phyloP scores from a whole-genome alignment of 2,888 invertebrate species.

The Adineta ricciae region DNA sequence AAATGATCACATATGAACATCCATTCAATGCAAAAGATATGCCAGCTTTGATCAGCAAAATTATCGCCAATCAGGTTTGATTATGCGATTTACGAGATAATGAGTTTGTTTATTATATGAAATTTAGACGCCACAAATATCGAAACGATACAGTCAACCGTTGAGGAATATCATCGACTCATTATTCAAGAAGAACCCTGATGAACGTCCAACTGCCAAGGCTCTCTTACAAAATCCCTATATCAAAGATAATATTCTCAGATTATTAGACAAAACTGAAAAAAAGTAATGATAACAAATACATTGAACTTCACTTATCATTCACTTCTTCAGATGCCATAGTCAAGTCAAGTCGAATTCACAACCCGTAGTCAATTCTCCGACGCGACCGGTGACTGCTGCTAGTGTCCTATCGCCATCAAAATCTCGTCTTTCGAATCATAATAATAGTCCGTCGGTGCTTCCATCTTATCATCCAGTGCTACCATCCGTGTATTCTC shows the following conservation, averaged over 20 bases:
- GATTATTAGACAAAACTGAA: constrained; percentile 31
- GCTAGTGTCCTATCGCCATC: not conserved
- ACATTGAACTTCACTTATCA: not conserved
- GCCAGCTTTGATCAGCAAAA: constrained; percentile 51
- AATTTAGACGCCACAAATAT: constrained; percentile 49
- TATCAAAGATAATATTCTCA: constrained; percentile 27
- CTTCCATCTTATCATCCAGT: not conserved
- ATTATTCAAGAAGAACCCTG: constrained; percentile 50
- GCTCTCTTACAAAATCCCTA: constrained; percentile 42
- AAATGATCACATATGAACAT: constrained; percentile 51
- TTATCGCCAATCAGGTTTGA: constrained; percentile 48
- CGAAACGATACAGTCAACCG: constrained; percentile 47
- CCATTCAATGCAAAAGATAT: constrained; percentile 52
- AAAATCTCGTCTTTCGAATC: not conserved
- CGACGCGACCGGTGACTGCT: not conserved
- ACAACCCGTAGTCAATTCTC: not conserved
- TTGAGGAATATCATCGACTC: constrained; percentile 44
- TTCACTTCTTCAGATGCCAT: not conserved
- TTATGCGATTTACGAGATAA: no score
- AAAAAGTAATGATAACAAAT: constrained; percentile 10
- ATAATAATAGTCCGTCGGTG: not conserved
- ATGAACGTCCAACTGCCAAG: constrained; percentile 48
- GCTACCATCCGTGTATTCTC: not conserved
- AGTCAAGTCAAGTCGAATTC: not conserved
- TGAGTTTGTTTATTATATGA: not conserved